Evolutionary conservation across 2,888 invertebrate genomes (phyloP), one percentile per base, ranked within the genome.

Genomic region (Rhaphigaster nebulosa): DNA sequence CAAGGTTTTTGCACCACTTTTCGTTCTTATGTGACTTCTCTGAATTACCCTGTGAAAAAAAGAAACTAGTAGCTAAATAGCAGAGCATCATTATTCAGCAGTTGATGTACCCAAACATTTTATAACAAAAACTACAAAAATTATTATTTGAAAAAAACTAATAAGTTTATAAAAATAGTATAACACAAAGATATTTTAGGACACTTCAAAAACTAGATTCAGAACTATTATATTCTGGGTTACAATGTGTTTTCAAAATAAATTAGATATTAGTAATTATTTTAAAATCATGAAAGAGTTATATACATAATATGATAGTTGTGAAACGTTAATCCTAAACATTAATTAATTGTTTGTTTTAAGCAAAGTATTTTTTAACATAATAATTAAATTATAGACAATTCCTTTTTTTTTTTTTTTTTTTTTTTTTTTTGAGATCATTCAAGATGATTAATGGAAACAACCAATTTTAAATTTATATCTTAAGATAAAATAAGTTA

Each of bases 1-100:
- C 84, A 29, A 90, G 87, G 18, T 41, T 88, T 54, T 88, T 54
- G 12, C 34, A 26, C 60, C 41, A 50, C 34, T 54, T 88, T 50
- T 88, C 88, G 56, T 38, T 52, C 34, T 52, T 87, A n/a, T 45
- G 45, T 29, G 50, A 45, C 50, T 50, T 87, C 38, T 1, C 29
- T 50, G 50, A 18, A 50, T 76, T 38, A 38, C 5, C 38, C 70
- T 76, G 10, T 38, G 20, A 76, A 38, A 38, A 34, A 38, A 38
- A 65, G 15, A 3, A 60, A 65, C 29, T 60, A 12, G 60, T n/a
- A n/a, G 60, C 26, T 60, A n/a, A 18, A 65, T 18, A 34, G 29
- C 18, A n/a, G 12, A 60, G n/a, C n/a, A n/a, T 60, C 10, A 60
- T n/a, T 60, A n/a, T n/a, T n/a, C 12, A n/a, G 4, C 12, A n/a